Base-by-base conservation (phyloP, 2,797 vertebrate species). In the Tenualosa thibaudeaui region DNA sequence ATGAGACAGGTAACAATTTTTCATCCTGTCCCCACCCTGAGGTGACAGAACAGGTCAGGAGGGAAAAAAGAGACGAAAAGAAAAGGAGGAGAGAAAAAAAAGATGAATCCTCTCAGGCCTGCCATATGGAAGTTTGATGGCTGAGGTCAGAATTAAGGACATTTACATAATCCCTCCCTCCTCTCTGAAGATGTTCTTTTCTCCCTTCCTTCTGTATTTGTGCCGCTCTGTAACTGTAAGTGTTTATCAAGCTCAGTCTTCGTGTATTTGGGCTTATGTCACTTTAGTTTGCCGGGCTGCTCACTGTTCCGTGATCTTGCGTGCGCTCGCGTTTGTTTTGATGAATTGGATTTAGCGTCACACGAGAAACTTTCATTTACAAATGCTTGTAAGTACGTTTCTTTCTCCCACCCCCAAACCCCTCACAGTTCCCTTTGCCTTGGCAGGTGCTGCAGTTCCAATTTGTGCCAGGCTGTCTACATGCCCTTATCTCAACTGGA, bases 291-390 rank as follows among this genome's bases (percentile, higher is more conserved):
- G 78, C 86, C 90, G 89, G 91, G 89, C 92, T 92, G 89, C 85
- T 86, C 84, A 82, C 87, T 86, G 81, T 81, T 89, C 88, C 90
- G 86, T 81, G 51, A 89, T 87, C 86, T 81, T 81, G 85, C 89
- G 91, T 93, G 51, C 89, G 87, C 86, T 81, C 81, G 37, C 90
- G 91, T 93, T 94, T 93, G 92, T 95, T 93, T 91, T 88, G 84
- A 82, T 92, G 91, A 95, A 93, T 92, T 91, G 92, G 94, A 92
- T 94, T 95, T 94, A 94, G 91, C 92, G 92, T 94, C 93, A 95
- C 89, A 91, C 86, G 85, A 85, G 89, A 89, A 90, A 40, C 89
- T 88, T 89, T 88, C 58, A 81, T 51, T 85, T 85, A 65, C 43
- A 87, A 75, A 46, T 50, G 43, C 84, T 82, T 89, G 84, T 88